phyloP scores from a whole-genome alignment of 2,797 vertebrate species.

The Hypotaenidia philippensis region DNA sequence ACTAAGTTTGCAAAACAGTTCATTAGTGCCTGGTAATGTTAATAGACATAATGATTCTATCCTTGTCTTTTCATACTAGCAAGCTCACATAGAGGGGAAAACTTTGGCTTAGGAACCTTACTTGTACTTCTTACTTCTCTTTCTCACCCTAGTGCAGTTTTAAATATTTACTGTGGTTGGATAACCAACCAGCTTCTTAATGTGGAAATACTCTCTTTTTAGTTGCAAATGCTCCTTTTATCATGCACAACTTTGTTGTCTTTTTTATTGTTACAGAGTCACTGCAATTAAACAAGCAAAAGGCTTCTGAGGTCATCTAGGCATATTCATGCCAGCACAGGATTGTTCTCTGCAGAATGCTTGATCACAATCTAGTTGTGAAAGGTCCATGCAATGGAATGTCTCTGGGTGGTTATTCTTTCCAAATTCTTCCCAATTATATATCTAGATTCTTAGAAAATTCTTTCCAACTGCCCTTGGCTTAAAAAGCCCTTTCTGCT shows the following conservation, averaged over 20 bases:
- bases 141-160: background rate
- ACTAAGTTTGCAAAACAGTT: background rate
- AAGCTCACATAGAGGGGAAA: background rate
- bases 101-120: background rate
- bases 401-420: background rate
- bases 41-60: background rate
- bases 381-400: background rate
- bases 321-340: background rate
- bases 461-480: background rate
- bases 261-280: slow-evolving; percentile 28
- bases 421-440: background rate
- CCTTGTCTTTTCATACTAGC: background rate
- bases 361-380: slow-evolving; percentile 10
- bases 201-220: slow-evolving; percentile 46
- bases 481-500: background rate
- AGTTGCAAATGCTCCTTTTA: slow-evolving; percentile 51
- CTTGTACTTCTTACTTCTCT: background rate
- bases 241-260: slow-evolving; percentile 27
- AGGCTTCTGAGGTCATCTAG: slow-evolving; percentile 15
- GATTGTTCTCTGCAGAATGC: slow-evolving; percentile 23
- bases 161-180: slow-evolving; percentile 34
- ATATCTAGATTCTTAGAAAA: background rate
- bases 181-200: background rate
- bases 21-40: background rate
- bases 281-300: slow-evolving; percentile 38